These are phyloP conservation scores for Peromyscus nudipes DNA, from an alignment of 2,797 vertebrate species.

Conservation along the genomic window DNA sequence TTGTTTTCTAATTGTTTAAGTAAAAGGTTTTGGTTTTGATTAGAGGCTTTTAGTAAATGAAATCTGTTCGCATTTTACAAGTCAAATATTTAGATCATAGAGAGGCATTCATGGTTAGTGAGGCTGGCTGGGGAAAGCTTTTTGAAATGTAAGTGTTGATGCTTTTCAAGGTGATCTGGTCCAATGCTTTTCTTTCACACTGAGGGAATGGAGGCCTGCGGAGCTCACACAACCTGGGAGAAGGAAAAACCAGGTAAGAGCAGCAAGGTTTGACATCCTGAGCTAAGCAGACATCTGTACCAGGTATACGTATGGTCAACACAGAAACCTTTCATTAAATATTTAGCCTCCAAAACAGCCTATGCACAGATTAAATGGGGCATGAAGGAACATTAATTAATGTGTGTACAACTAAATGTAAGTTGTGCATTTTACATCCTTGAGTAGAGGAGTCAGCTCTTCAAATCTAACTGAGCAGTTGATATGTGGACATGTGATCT, in stretches of 20 bases:
- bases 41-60: slow-evolving; percentile 84
- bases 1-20: slow-evolving; percentile 85
- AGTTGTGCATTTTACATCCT: slow-evolving; percentile 34
- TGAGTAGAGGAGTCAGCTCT: slow-evolving; percentile 27
- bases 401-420: slow-evolving; percentile 30
- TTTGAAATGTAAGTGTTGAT: slow-evolving; percentile 51
- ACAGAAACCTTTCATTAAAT: slow-evolving; percentile 65
- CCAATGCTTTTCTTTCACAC: not conserved
- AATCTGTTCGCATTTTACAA: slow-evolving; percentile 78
- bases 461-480: slow-evolving; percentile 59
- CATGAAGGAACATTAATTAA: slow-evolving; percentile 56
- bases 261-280: not conserved
- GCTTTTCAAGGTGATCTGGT: slow-evolving; percentile 48
- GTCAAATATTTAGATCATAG: slow-evolving; percentile 78
- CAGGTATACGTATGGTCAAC: not conserved
- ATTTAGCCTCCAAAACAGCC: slow-evolving; percentile 61
- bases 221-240: slow-evolving; percentile 20
- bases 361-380: slow-evolving; percentile 39
- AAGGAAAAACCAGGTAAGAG: not conserved
- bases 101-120: slow-evolving; percentile 50
- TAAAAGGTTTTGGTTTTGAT: slow-evolving; percentile 84
- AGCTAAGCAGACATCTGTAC: slow-evolving; percentile 3
- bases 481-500: slow-evolving; percentile 24
- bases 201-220: slow-evolving; percentile 1
- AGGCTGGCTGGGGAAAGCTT: slow-evolving; percentile 33